A percentile compares a stretch with the other conserved stretches of the same genome.
Evolutionary conservation across 2,797 vertebrate genomes (phyloP).

Genomic region (Catamblyrhynchus diadema): DNA sequence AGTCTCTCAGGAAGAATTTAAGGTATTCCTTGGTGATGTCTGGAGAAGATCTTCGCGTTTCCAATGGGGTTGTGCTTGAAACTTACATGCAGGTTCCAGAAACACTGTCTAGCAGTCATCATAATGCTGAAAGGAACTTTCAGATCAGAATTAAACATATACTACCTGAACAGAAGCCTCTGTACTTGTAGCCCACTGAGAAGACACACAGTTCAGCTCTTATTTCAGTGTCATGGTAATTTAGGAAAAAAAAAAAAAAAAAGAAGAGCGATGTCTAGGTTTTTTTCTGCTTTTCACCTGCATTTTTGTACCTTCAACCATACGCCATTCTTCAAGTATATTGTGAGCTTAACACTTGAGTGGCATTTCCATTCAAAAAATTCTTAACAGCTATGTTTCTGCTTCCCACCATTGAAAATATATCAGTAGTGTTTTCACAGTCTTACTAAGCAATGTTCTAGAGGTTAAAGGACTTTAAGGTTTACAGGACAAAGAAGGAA

Average conservation of each 20-base stretch:
- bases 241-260: neutral
- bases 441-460: neutral
- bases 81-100: neutral
- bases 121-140: neutral
- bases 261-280: rapidly evolving
- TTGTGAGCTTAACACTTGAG: neutral
- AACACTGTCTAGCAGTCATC: neutral
- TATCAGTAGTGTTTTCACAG: neutral
- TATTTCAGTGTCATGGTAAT: neutral
- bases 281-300: neutral
- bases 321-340: neutral
- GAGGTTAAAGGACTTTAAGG: neutral
- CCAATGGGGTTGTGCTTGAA: neutral
- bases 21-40: neutral
- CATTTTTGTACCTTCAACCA: neutral
- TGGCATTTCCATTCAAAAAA: neutral
- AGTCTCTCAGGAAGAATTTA: neutral
- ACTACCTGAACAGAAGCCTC: neutral
- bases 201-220: neutral
- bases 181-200: neutral
- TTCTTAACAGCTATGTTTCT: neutral
- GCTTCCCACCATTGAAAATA: neutral
- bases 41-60: neutral
- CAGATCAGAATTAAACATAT: neutral
- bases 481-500: neutral